phyloP scores from a whole-genome alignment of 2,797 vertebrate species.

The Girardinus metallicus region DNA sequence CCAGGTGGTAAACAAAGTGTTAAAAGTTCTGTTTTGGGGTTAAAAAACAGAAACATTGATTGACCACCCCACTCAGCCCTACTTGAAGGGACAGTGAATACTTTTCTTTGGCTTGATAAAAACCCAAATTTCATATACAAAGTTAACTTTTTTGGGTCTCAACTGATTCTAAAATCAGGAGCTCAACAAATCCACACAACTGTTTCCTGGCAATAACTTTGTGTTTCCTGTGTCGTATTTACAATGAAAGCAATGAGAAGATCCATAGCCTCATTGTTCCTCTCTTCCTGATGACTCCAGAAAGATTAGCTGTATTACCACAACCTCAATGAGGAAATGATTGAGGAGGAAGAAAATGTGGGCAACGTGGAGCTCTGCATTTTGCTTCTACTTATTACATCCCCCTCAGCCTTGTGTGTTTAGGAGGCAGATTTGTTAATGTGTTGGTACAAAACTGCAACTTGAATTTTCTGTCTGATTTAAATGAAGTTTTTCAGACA shows the following conservation, averaged over 20 bases:
- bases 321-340: slow-evolving; percentile 49
- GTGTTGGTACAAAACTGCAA: slow-evolving; percentile 42
- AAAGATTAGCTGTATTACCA: slow-evolving; percentile 45
- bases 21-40: background rate
- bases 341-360: slow-evolving; percentile 60
- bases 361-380: slow-evolving; percentile 36
- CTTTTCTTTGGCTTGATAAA: background rate
- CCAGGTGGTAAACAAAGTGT: background rate
- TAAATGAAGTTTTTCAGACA: slow-evolving; percentile 46
- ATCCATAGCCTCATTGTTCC: slow-evolving; percentile 33
- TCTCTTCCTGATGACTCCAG: slow-evolving; percentile 40
- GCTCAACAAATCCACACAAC: no score
- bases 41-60: background rate
- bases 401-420: slow-evolving; percentile 62
- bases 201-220: no score
- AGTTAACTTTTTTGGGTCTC: background rate
- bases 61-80: background rate
- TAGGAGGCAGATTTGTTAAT: slow-evolving; percentile 59
- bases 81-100: background rate
- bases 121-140: background rate
- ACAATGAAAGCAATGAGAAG: background rate
- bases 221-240: no score
- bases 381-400: slow-evolving; percentile 61
- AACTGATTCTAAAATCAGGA: no score
- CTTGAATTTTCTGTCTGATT: slow-evolving; percentile 50